Evolutionary conservation across 2,113 vertebrate genomes (phyloP).

Genomic region (Odontophorus gujanensis): DNA sequence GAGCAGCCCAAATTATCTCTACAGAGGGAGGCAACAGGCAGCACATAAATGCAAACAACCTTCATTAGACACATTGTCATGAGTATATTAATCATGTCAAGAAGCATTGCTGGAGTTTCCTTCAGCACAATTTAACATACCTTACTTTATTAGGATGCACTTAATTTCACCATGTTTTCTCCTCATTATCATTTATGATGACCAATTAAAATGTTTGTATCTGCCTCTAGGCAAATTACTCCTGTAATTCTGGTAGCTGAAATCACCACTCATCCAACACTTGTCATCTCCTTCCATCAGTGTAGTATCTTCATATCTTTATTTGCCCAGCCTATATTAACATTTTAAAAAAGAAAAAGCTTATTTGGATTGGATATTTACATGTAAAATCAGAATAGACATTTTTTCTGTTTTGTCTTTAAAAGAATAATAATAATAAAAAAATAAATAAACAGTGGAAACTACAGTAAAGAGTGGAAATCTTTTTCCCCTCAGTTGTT

Average conservation of each 20-base stretch:
- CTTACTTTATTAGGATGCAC: slow-evolving; percentile 61
- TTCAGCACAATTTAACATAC: slow-evolving; percentile 53
- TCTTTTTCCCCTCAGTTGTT: fast-evolving
- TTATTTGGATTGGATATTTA: not conserved
- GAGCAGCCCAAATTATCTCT: not conserved
- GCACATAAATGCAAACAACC: slow-evolving; percentile 49
- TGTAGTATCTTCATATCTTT: fast-evolving
- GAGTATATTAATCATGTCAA: slow-evolving; percentile 59
- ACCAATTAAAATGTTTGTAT: slow-evolving; percentile 59
- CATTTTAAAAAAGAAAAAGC: not conserved
- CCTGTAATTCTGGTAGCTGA: slow-evolving; percentile 11
- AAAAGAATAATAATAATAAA: no score
- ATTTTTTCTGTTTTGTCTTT: no score
- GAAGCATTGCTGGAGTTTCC: slow-evolving; percentile 34
- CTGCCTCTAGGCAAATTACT: slow-evolving; percentile 45
- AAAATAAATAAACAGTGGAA: not conserved
- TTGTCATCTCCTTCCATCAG: not conserved
- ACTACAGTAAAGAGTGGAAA: not conserved
- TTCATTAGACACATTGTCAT: slow-evolving; percentile 56
- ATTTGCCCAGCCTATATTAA: not conserved
- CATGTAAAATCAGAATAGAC: not conserved
- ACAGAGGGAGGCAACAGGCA: slow-evolving; percentile 46
- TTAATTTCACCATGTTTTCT: slow-evolving; percentile 60
- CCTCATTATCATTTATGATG: slow-evolving; percentile 66
- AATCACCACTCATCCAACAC: not conserved